Conservation (phyloP, 2,888 invertebrate genomes). For the Acleris holmiana region DNA sequence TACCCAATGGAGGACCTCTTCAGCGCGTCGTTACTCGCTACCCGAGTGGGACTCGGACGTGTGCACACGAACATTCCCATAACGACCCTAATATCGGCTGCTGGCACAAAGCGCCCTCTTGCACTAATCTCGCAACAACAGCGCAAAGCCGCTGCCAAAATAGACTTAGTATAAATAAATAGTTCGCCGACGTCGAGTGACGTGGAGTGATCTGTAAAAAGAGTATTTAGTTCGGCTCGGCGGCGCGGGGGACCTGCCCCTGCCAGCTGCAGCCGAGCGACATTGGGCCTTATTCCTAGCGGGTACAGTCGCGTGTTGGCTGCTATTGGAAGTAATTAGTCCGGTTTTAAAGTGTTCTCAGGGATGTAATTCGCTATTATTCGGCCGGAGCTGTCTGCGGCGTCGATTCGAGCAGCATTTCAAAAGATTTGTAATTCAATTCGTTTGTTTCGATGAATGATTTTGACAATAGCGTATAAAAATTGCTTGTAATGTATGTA, state of each 20-base stretch:
- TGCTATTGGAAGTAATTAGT: conserved; percentile 45
- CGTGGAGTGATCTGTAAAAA: conserved; percentile 74
- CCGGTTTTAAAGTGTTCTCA: conserved; percentile 43
- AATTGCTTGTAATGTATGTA: too few relatives aligned
- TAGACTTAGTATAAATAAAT: conserved; percentile 77
- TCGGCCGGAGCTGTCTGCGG: conserved; percentile 28
- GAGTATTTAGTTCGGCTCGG: conserved; percentile 51
- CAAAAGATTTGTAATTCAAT: conserved; percentile 38
- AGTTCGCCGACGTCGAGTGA: conserved; percentile 63
- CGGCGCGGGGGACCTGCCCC: conserved; percentile 35
- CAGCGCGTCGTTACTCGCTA: background rate
- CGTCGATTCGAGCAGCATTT: conserved; percentile 37
- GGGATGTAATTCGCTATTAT: conserved; percentile 44
- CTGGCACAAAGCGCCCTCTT: background rate
- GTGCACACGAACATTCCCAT: background rate
- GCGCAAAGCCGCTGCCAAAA: conserved; percentile 65
- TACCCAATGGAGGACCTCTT: too few relatives aligned
- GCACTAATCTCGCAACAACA: conserved; percentile 48
- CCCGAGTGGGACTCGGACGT: too few relatives aligned
- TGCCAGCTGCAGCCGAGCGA: conserved; percentile 25
- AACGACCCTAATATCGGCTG: background rate
- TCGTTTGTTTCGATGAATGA: background rate
- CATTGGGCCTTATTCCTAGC: conserved; percentile 37
- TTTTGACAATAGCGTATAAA: too few relatives aligned
- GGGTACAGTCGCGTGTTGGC: conserved; percentile 39